A percentile compares a stretch with the other conserved stretches of the same genome.
Evolutionary conservation across 2,888 invertebrate genomes (phyloP).

Genomic region (Latrodectus elegans): DNA sequence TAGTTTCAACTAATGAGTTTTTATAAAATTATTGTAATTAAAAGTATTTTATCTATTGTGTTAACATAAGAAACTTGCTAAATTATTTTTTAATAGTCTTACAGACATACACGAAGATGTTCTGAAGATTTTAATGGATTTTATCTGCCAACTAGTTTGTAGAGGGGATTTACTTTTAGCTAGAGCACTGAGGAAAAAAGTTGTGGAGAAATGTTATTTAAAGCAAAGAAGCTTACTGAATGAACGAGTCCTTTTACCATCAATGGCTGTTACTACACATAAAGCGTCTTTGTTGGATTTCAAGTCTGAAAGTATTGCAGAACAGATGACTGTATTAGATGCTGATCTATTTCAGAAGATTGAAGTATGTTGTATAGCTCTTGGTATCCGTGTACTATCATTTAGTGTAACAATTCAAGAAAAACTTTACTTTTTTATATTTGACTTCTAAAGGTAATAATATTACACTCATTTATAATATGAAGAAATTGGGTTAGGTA

Average conservation of each 20-base stretch:
- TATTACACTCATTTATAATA: too few relatives aligned
- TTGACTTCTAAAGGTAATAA: too few relatives aligned
- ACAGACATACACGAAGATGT: conserved; percentile 88
- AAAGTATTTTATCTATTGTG: too few relatives aligned
- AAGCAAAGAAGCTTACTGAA: conserved; percentile 76
- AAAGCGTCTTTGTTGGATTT: conserved; percentile 77
- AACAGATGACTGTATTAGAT: conserved; percentile 98
- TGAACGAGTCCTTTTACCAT: conserved; percentile 77
- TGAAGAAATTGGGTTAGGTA: too few relatives aligned
- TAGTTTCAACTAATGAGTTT: too few relatives aligned
- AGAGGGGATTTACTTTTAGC: conserved; percentile 94
- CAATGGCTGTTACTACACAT: conserved; percentile 78
- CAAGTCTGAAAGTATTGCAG: conserved; percentile 95
- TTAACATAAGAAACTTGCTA: background rate
- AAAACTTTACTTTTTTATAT: too few relatives aligned
- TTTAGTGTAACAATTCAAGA: too few relatives aligned
- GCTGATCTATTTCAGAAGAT: conserved; percentile 96
- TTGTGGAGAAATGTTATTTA: conserved; percentile 86
- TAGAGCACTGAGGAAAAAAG: conserved; percentile 89
- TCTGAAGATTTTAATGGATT: conserved; percentile 89
- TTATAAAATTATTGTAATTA: too few relatives aligned
- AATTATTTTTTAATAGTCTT: conserved; percentile 78
- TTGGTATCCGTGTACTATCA: too few relatives aligned
- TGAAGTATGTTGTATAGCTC: conserved; percentile 78
- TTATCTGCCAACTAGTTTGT: conserved; percentile 93